A percentile compares a stretch with the other conserved stretches of the same genome.
Conservation (phyloP, 2,888 invertebrate species). For the Mythimna vitellina region DNA sequence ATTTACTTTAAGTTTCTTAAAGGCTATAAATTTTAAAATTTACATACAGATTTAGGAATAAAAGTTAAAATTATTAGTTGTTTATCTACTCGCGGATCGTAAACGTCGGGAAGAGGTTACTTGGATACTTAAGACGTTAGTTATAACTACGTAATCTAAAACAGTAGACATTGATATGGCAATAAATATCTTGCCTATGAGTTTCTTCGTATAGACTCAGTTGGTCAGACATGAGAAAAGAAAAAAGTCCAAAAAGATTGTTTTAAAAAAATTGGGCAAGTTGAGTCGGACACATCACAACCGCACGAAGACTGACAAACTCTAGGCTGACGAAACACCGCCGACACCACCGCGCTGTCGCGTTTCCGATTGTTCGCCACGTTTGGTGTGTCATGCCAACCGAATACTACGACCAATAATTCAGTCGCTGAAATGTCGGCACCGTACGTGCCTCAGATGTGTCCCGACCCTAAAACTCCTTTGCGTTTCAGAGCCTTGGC, state of each 20-base stretch:
- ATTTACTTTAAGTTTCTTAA: conserved; percentile 19
- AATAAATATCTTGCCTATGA: conserved; percentile 33
- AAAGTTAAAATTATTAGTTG: conserved; percentile 55
- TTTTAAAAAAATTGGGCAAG: too few species aligned
- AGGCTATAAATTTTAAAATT: conserved; percentile 43
- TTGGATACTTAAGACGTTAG: conserved; percentile 40
- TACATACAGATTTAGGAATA: conserved; percentile 38
- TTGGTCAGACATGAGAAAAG: neutral
- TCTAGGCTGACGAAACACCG: too few species aligned
- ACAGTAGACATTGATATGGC: conserved; percentile 55
- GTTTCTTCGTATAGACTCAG: neutral
- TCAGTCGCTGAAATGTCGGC: too few species aligned
- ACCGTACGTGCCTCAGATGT: too few species aligned
- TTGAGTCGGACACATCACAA: too few species aligned
- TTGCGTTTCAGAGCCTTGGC: too few species aligned
- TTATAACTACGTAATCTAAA: conserved; percentile 35
- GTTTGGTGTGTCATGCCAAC: too few species aligned
- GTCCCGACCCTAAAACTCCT: too few species aligned
- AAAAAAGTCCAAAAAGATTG: neutral
- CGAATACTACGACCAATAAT: too few species aligned
- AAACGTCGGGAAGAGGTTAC: conserved; percentile 43
- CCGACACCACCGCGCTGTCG: too few species aligned
- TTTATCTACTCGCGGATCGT: conserved; percentile 50
- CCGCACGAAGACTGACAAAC: too few species aligned
- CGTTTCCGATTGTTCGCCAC: too few species aligned